These are phyloP conservation scores for Sorex maritimensis DNA, from an alignment of 2,797 vertebrate genomes.

Conservation along the genomic window DNA sequence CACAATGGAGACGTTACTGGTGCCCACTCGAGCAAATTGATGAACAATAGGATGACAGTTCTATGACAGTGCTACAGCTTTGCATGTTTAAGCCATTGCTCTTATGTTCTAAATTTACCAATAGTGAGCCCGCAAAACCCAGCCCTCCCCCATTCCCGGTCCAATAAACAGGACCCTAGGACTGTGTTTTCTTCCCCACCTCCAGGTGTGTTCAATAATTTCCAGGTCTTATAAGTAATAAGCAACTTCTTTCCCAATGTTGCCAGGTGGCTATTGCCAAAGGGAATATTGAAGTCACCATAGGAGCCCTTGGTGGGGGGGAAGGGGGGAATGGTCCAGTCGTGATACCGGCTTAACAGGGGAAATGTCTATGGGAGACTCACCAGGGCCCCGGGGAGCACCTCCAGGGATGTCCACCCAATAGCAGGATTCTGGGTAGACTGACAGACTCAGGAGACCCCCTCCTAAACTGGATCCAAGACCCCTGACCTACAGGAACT, in stretches of 20 bases:
- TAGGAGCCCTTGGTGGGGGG: not conserved
- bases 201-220: not conserved
- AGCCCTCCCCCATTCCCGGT: not conserved
- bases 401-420: not conserved
- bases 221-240: not conserved
- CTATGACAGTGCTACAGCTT: too few relatives aligned
- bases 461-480: rapidly evolving
- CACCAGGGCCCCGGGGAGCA: not conserved
- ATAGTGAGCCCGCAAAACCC: not conserved
- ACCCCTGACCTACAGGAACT: not conserved
- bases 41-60: too few relatives aligned
- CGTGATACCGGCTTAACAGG: not conserved
- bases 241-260: not conserved
- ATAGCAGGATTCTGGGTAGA: not conserved
- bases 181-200: not conserved
- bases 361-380: not conserved
- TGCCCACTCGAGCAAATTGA: too few relatives aligned
- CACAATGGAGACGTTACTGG: too few relatives aligned
- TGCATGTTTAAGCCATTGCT: not conserved
- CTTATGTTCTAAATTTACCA: not conserved
- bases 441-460: not conserved
- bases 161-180: not conserved
- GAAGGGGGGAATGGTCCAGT: not conserved
- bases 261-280: not conserved
- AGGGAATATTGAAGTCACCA: not conserved